These are phyloP conservation scores for Trypoxylus dichotomus DNA, from an alignment of 1,140 invertebrate species.

Conservation along the genomic window DNA sequence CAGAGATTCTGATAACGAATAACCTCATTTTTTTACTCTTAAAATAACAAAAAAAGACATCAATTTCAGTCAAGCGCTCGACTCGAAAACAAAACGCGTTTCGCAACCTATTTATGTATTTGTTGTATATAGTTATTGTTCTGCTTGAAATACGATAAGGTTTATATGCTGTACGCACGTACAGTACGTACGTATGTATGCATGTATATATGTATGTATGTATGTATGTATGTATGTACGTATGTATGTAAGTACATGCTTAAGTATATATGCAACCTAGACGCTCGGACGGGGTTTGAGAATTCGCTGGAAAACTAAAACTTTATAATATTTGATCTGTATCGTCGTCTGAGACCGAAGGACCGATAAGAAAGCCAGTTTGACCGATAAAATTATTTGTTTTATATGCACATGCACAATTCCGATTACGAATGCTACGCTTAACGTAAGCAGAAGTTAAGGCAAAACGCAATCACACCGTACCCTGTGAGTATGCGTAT, in stretches of 20 bases:
- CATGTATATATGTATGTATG: neutral
- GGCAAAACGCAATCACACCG: neutral
- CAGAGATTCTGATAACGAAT: conserved; percentile 14
- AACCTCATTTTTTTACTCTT: conserved; percentile 21
- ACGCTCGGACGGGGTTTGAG: neutral
- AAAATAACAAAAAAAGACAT: conserved; percentile 20
- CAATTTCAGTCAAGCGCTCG: neutral
- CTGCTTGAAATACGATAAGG: neutral
- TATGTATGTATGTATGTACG: neutral
- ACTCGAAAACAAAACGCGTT: conserved; percentile 7
- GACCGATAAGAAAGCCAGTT: neutral
- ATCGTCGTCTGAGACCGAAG: neutral
- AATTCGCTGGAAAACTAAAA: neutral
- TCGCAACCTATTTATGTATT: neutral
- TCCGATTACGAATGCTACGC: neutral
- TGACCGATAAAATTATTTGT: conserved; percentile 24
- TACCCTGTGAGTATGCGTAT: neutral
- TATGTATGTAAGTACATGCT: neutral
- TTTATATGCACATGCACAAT: conserved; percentile 11
- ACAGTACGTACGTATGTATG: neutral
- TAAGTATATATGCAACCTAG: neutral
- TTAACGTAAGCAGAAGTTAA: neutral
- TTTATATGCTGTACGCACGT: neutral
- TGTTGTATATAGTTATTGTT: neutral
- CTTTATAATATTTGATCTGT: conserved; percentile 20